Conservation (phyloP, 2,113 vertebrate species). For the Nibea coibor region DNA sequence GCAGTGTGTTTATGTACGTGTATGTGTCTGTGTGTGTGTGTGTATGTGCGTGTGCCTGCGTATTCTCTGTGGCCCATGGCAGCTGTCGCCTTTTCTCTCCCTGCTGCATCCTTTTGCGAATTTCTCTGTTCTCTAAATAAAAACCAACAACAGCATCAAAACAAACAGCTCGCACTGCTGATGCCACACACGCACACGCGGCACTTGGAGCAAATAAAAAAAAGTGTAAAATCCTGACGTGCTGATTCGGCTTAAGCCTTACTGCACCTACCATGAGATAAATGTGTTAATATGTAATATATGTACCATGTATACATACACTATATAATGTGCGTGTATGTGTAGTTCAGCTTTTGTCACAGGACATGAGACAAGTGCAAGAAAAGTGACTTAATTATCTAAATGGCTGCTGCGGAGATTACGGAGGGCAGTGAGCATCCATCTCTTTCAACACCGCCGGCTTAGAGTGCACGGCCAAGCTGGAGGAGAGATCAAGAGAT, state of each 20-base stretch:
- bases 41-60: constrained; percentile 5
- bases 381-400: constrained; percentile 81
- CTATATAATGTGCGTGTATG: neutral
- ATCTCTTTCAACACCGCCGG: constrained; percentile 72
- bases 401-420: constrained; percentile 75
- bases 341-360: constrained; percentile 20
- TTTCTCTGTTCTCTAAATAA: constrained; percentile 66
- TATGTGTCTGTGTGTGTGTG: neutral
- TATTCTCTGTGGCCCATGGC: constrained; percentile 69
- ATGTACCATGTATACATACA: neutral
- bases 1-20: neutral
- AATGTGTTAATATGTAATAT: constrained; percentile 5
- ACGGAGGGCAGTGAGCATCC: constrained; percentile 70
- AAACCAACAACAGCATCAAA: constrained; percentile 71
- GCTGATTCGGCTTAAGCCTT: constrained; percentile 1
- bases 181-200: constrained; percentile 24
- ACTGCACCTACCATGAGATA: neutral
- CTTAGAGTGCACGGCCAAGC: constrained; percentile 48
- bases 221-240: neutral
- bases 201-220: neutral
- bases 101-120: constrained; percentile 50
- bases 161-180: constrained; percentile 61
- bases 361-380: constrained; percentile 50
- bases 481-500: constrained; percentile 70
- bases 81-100: constrained; percentile 72